phyloP scores from a whole-genome alignment of 2,888 invertebrate species.

The Patella caerulea region DNA sequence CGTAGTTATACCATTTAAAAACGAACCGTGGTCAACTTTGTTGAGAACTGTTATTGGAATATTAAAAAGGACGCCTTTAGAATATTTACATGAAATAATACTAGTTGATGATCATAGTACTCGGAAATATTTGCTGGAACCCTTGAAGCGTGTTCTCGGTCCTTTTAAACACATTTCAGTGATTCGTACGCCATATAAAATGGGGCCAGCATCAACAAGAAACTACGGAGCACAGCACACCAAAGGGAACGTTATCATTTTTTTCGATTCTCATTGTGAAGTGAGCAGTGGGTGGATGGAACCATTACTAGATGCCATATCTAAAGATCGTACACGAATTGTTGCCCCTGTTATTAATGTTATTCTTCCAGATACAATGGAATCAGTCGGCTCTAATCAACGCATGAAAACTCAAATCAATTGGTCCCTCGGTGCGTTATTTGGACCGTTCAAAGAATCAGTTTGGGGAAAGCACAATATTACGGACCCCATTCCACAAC shows the following conservation, averaged over 20 bases:
- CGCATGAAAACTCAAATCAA: neutral
- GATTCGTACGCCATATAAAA: neutral
- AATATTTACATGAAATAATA: neutral
- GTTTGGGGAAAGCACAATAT: neutral
- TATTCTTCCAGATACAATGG: neutral
- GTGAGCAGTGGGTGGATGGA: neutral
- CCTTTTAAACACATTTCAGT: neutral
- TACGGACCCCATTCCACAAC: neutral
- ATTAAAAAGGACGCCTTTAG: neutral
- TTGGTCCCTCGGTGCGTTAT: neutral
- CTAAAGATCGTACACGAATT: neutral
- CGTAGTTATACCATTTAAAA: neutral
- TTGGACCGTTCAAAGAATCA: neutral
- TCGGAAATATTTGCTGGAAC: neutral
- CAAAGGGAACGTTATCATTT: neutral
- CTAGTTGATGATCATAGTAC: neutral
- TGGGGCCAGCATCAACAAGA: neutral
- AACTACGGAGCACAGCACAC: neutral
- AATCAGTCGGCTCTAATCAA: neutral
- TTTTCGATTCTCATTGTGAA: neutral
- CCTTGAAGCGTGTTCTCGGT: neutral
- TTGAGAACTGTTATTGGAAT: neutral
- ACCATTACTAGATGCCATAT: neutral
- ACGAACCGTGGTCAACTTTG: slow-evolving; percentile 2
- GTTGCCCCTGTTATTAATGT: neutral